These are phyloP conservation scores for Ceratosolen solmsi DNA, from an alignment of 1,140 invertebrate genomes.

Conservation along the genomic window DNA sequence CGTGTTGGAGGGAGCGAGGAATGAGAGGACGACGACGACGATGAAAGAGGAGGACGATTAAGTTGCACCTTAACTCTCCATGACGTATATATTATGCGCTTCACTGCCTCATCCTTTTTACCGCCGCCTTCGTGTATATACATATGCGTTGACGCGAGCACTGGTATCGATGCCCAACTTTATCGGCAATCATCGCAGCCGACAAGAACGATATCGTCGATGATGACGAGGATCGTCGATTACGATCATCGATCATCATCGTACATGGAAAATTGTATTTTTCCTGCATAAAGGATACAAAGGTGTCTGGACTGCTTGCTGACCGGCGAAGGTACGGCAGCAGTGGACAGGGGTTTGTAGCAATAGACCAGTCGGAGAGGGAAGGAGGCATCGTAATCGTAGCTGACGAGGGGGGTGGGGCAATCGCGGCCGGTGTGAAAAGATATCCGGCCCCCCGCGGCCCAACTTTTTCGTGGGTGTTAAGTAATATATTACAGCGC, in stretches of 20 bases:
- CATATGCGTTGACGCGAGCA: not conserved
- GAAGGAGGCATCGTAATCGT: too few relatives aligned
- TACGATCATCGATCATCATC: not conserved
- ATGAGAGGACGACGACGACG: not conserved
- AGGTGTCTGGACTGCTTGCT: not conserved
- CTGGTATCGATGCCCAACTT: not conserved
- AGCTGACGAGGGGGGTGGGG: not conserved
- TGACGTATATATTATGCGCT: conserved; percentile 41
- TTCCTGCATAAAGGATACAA: not conserved
- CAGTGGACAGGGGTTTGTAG: too few relatives aligned
- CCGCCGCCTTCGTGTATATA: not conserved
- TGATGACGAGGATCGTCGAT: conserved; percentile 3
- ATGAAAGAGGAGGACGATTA: conserved; percentile 19
- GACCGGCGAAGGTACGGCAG: too few relatives aligned
- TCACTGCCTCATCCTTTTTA: not conserved
- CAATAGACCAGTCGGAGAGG: too few relatives aligned
- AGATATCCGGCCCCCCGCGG: not conserved
- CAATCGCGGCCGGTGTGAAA: not conserved
- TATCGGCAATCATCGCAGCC: not conserved
- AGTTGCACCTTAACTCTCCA: conserved; percentile 32
- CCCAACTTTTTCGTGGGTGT: conserved; percentile 33
- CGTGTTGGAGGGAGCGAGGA: too few relatives aligned
- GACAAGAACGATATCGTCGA: conserved; percentile 1
- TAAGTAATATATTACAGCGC: conserved; percentile 31
- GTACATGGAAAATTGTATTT: not conserved